These are phyloP conservation scores for Caenorhabditis latens DNA, from an alignment of 1,140 invertebrate genomes.

Conservation along the genomic window DNA sequence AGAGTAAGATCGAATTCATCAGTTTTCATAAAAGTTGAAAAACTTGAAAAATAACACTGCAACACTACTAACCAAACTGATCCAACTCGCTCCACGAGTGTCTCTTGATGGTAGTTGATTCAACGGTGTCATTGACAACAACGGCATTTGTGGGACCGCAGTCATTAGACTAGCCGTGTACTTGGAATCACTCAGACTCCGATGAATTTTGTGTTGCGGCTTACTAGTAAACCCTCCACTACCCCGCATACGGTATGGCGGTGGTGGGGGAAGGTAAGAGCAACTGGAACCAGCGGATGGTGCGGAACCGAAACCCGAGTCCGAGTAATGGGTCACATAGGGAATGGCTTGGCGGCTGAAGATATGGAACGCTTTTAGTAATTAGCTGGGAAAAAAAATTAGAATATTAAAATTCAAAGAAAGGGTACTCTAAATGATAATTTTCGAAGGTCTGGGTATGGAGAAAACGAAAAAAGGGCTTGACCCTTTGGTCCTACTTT, in stretches of 20 bases:
- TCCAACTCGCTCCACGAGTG: constrained; percentile 56
- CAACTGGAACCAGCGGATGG: constrained; percentile 71
- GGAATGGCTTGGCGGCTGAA: constrained; percentile 60
- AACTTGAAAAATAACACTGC: neutral
- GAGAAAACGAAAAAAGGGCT: neutral
- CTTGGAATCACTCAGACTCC: constrained; percentile 72
- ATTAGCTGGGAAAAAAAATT: neutral
- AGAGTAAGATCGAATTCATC: neutral
- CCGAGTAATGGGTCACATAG: constrained; percentile 74
- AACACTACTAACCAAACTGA: constrained; percentile 64
- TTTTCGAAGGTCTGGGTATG: constrained; percentile 23
- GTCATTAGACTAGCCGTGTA: constrained; percentile 64
- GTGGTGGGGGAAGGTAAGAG: constrained; percentile 71
- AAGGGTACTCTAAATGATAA: constrained; percentile 27
- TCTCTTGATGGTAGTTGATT: constrained; percentile 56
- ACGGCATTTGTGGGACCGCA: neutral
- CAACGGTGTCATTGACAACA: constrained; percentile 52
- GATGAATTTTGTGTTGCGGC: constrained; percentile 71
- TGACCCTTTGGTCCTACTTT: too few relatives aligned
- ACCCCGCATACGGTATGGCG: constrained; percentile 71
- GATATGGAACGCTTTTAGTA: neutral
- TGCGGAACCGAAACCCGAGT: constrained; percentile 71
- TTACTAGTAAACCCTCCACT: constrained; percentile 52
- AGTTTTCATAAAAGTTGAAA: neutral
- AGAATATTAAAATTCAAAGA: constrained; percentile 5